These are phyloP conservation scores for Ametastegia equiseti DNA, from an alignment of 2,888 invertebrate species.

Conservation along the genomic window DNA sequence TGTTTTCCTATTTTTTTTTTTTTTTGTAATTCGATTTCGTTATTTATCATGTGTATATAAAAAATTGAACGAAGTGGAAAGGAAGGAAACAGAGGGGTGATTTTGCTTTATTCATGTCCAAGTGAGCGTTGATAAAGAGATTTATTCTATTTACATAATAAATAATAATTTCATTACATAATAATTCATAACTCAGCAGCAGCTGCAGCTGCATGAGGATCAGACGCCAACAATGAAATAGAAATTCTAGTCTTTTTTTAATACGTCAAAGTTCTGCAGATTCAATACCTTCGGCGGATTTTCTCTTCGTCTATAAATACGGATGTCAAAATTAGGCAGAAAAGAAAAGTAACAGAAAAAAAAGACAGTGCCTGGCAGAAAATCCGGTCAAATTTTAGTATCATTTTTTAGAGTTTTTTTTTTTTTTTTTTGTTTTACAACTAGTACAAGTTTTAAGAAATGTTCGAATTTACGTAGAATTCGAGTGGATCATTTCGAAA, in stretches of 20 bases:
- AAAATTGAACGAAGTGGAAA: background rate
- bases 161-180: slow-evolving; percentile 39
- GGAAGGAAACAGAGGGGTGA: background rate
- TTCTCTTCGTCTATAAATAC: background rate
- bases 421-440: too few relatives aligned
- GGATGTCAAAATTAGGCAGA: background rate
- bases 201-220: background rate
- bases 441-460: too few relatives aligned
- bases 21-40: background rate
- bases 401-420: too few relatives aligned
- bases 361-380: too few relatives aligned
- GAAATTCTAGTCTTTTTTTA: background rate
- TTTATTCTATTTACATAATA: slow-evolving; percentile 45
- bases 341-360: too few relatives aligned
- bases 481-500: too few relatives aligned
- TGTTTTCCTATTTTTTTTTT: background rate
- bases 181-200: slow-evolving; percentile 16
- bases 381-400: too few relatives aligned
- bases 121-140: slow-evolving; percentile 43
- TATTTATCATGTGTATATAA: background rate
- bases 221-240: background rate
- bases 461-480: too few relatives aligned
- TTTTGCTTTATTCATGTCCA: background rate
- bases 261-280: background rate
- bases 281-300: background rate